Conservation (phyloP, 2,113 vertebrate species). For the Perccottus glenii region DNA sequence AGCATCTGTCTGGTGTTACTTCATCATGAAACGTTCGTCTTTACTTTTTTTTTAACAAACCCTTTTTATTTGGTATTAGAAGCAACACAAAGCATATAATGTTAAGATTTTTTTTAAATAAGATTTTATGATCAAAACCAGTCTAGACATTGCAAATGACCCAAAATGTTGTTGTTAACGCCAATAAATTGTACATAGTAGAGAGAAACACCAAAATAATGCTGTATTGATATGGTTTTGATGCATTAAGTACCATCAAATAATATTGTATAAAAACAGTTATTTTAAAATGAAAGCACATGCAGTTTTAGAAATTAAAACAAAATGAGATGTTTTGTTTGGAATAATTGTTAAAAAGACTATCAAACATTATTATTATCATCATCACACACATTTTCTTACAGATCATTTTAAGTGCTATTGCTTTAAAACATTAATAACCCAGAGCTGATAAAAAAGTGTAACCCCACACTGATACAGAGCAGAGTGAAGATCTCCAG, state of each 20-base stretch:
- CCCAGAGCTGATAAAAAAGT: constrained; percentile 36
- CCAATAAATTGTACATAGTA: background rate
- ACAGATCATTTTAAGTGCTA: constrained; percentile 43
- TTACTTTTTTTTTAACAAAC: constrained; percentile 31
- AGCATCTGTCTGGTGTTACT: constrained; percentile 10
- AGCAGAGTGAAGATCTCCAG: constrained; percentile 46
- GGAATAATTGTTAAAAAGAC: background rate
- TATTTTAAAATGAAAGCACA: constrained; percentile 30
- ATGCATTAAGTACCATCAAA: constrained; percentile 35
- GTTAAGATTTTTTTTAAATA: constrained; percentile 33
- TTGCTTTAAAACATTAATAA: constrained; percentile 20
- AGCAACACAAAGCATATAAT: constrained; percentile 48
- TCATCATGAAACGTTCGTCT: constrained; percentile 1
- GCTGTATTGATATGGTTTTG: background rate
- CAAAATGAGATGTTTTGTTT: constrained; percentile 33
- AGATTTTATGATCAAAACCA: constrained; percentile 34
- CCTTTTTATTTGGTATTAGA: constrained; percentile 70
- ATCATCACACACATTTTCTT: constrained; percentile 16
- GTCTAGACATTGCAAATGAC: constrained; percentile 17
- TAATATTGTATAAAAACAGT: constrained; percentile 57
- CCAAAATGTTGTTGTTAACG: constrained; percentile 5
- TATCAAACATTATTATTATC: background rate
- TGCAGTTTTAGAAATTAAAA: constrained; percentile 33
- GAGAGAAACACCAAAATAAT: too few relatives aligned
- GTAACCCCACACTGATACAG: constrained; percentile 53